A percentile compares a stretch with the other conserved stretches of the same genome.
phyloP scores from a whole-genome alignment of 2,797 vertebrate genomes.

The Urocyon cinereoargenteus region DNA sequence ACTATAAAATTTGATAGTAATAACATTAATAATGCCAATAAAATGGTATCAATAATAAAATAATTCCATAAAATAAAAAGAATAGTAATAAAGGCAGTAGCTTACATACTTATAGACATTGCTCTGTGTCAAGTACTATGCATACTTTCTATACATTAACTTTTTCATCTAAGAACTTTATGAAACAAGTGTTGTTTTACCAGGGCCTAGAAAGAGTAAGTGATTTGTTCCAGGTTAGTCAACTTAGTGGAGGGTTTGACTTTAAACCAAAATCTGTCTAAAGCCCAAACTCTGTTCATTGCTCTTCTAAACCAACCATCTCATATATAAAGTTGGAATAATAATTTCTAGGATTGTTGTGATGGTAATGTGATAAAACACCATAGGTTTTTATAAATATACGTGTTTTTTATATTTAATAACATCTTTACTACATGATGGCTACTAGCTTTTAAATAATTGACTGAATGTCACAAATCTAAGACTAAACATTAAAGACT shows the following conservation, averaged over 20 bases:
- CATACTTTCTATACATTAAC: not conserved
- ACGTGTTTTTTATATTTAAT: not conserved
- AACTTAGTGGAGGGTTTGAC: not conserved
- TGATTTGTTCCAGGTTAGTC: not conserved
- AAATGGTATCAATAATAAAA: not conserved
- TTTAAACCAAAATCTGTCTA: not conserved
- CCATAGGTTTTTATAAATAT: not conserved
- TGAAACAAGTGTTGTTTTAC: not conserved
- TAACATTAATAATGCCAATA: not conserved
- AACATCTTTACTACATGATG: not conserved
- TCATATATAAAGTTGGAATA: not conserved
- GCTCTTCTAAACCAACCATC: not conserved
- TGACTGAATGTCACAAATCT: not conserved
- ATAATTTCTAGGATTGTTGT: not conserved
- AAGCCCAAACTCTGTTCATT: not conserved
- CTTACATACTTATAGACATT: not conserved
- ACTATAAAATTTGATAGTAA: not conserved
- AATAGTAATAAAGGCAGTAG: not conserved
- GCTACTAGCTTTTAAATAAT: not conserved
- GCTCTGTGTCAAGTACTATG: not conserved
- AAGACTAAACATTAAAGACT: not conserved
- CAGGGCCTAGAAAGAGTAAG: not conserved
- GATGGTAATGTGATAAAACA: not conserved
- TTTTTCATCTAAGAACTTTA: not conserved
- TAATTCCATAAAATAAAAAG: not conserved